phyloP scores from a whole-genome alignment of 2,797 vertebrate species.

The Premnoplex brunnescens region DNA sequence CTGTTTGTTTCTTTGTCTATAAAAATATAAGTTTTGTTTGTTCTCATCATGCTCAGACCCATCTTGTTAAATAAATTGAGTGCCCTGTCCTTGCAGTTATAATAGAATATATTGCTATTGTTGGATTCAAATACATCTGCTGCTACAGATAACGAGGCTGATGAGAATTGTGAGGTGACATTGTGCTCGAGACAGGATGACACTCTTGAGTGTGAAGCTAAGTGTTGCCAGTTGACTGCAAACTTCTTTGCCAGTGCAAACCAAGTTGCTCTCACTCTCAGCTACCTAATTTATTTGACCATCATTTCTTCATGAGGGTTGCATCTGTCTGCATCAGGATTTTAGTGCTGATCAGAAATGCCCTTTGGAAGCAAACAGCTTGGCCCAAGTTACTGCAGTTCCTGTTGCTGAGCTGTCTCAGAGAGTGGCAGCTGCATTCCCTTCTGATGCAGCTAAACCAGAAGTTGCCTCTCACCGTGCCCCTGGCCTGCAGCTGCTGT shows the following conservation, averaged over 20 bases:
- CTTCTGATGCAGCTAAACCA: accelerated
- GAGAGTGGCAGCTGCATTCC: background rate
- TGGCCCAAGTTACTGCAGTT: background rate
- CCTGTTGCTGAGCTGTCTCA: accelerated
- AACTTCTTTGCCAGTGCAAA: background rate
- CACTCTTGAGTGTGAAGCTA: background rate
- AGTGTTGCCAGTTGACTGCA: background rate
- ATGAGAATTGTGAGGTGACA: background rate
- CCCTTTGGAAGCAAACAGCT: background rate
- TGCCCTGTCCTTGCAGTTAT: background rate
- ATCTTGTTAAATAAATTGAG: background rate
- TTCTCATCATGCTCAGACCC: background rate
- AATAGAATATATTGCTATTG: background rate
- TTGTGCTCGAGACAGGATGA: background rate
- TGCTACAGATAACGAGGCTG: background rate
- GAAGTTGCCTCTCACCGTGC: background rate
- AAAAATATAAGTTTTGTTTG: accelerated
- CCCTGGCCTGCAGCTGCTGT: background rate
- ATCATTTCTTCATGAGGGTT: background rate
- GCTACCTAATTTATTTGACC: background rate
- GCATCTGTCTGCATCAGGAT: accelerated
- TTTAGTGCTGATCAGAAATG: background rate
- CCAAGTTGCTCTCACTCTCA: background rate
- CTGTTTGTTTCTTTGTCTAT: background rate
- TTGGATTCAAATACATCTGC: background rate